These are phyloP conservation scores for Sarcophaga bullata DNA, from an alignment of 1,140 invertebrate species.

Conservation along the genomic window DNA sequence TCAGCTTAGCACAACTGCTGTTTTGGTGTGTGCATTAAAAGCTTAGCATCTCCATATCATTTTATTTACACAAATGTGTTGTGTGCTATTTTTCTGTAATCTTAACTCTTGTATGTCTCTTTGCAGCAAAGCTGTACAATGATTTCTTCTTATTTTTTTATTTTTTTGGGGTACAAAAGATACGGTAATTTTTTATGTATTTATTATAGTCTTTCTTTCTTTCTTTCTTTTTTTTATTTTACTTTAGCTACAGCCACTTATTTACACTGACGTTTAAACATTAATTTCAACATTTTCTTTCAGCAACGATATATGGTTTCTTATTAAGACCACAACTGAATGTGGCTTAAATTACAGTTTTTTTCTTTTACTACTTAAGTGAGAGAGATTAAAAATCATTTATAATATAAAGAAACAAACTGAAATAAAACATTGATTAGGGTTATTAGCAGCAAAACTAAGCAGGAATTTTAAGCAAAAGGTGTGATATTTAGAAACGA, in stretches of 20 bases:
- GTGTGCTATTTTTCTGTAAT: background rate
- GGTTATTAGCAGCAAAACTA: constrained; percentile 7
- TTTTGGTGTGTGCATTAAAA: background rate
- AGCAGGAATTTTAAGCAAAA: background rate
- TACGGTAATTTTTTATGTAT: constrained; percentile 20
- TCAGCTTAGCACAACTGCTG: background rate
- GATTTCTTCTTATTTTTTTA: too few relatives aligned
- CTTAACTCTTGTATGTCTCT: background rate
- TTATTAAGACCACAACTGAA: background rate
- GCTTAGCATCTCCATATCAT: background rate
- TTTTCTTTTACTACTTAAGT: background rate
- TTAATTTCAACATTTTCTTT: too few relatives aligned
- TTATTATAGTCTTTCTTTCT: background rate
- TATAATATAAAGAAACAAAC: background rate
- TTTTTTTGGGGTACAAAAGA: background rate
- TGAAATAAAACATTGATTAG: constrained; percentile 8
- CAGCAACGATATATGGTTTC: background rate
- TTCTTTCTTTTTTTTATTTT: background rate
- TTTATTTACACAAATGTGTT: background rate
- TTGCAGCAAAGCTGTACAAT: background rate
- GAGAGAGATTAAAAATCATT: too few relatives aligned
- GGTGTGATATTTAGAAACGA: background rate
- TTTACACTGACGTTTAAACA: background rate
- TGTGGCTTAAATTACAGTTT: constrained; percentile 8
- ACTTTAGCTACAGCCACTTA: background rate